Base-by-base conservation (phyloP, 2,888 invertebrate genomes). In the Drosophila differens region DNA sequence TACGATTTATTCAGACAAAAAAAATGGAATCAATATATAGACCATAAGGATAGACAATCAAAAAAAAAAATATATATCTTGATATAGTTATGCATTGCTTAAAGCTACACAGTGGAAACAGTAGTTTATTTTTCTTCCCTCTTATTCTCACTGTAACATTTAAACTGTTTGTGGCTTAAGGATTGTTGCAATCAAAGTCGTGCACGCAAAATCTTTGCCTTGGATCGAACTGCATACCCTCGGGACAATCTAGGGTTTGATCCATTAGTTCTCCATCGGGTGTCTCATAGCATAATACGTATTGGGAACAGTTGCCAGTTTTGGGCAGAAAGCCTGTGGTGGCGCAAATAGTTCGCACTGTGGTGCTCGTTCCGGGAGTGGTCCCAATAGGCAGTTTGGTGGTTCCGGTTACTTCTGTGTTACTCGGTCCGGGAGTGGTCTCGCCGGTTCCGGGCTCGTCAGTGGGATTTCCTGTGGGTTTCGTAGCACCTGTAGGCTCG, bases 301-400 rank as follows among this genome's bases (percentile, higher is more conserved):
- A 92, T 25, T 86, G 14, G 0, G 25, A 16, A 58, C 92, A 92
- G 19, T 58, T 64, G 10, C 71, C 74, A 12, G 62, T 65, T 10
- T 66, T 49, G 0, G 90, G 85, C 37, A 82, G 72, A 64, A 88
- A 81, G 1, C 92, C 92, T 4, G 61, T 67, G 33, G 78, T 76
- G 1, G 84, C 75, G 54, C 92, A 92, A 1, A 4, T 0, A n/a
- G 4, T 0, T n/a, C n/a, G n/a, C 14, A 0, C 2, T 37, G 37
- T 16, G 3, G 57, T 57, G 4, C 39, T 10, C n/a, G 12, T 52
- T 6, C 3, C 51, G 19, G 28, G 37, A 14, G 33, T 33, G 12
- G 12, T 33, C 12, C 12, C 4, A 12, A 1, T 33, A 4, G 33
- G 4, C 4, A 33, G 12, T 4, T 12, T 12, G 12, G 52, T 37